Percentiles rank a stretch among this genome's conserved stretches.
Evolutionary conservation across 2,113 vertebrate species (phyloP).

Genomic region (Accipiter virgatus): DNA sequence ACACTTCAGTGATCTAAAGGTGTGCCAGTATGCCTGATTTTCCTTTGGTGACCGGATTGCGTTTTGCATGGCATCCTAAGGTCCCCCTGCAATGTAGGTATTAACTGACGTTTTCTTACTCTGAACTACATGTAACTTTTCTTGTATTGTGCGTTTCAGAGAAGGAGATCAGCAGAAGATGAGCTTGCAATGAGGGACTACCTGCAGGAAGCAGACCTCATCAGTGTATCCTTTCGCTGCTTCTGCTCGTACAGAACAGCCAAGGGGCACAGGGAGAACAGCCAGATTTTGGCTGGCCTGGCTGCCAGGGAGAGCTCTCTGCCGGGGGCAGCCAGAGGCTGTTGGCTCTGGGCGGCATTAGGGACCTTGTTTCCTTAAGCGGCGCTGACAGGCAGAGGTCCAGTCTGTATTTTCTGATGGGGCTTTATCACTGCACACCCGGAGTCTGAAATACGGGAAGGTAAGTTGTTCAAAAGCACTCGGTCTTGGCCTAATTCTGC

Average conservation of each 20-base stretch:
- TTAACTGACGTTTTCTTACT: neutral
- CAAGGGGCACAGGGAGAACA: neutral
- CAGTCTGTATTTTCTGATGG: constrained; percentile 95
- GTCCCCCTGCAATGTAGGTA: fast-evolving
- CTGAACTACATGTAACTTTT: fast-evolving
- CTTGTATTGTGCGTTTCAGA: constrained; percentile 71
- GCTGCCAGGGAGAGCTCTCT: neutral
- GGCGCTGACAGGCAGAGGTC: constrained; percentile 85
- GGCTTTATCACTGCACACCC: constrained; percentile 90
- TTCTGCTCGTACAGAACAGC: neutral
- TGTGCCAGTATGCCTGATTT: neutral
- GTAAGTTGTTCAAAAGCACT: constrained; percentile 63
- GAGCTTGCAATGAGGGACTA: constrained; percentile 96
- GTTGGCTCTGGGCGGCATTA: neutral
- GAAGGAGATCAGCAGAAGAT: constrained; percentile 91
- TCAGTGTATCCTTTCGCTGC: constrained; percentile 86
- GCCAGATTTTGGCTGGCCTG: neutral
- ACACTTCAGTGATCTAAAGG: neutral
- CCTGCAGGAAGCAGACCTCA: constrained; percentile 94
- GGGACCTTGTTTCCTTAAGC: constrained; percentile 64
- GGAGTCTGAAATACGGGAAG: constrained; percentile 97
- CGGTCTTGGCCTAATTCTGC: neutral
- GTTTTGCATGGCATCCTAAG: fast-evolving
- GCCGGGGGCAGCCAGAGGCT: neutral
- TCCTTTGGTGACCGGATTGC: neutral